These are phyloP conservation scores for Polypterus senegalus DNA, from an alignment of 2,113 vertebrate genomes.

Conservation along the genomic window DNA sequence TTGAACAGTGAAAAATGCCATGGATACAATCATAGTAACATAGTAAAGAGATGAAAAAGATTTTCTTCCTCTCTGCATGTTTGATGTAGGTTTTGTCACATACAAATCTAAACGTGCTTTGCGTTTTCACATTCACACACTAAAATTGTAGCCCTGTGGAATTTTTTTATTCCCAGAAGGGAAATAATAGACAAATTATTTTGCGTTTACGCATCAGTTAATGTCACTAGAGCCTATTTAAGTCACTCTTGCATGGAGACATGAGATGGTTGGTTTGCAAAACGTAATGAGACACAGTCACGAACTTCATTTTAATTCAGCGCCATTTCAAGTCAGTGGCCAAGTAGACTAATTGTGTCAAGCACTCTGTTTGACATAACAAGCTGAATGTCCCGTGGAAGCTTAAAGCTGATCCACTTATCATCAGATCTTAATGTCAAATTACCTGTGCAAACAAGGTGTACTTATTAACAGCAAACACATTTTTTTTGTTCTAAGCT, in stretches of 20 bases:
- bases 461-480: background rate
- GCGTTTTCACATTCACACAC: too few species aligned
- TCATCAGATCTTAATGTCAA: background rate
- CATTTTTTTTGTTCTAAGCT: background rate
- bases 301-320: background rate
- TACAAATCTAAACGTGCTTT: too few species aligned
- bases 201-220: background rate
- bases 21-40: too few species aligned
- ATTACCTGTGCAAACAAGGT: background rate
- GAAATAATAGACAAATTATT: conserved; percentile 2
- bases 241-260: conserved; percentile 2
- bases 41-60: too few species aligned
- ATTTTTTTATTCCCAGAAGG: background rate
- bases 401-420: background rate
- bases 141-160: too few species aligned
- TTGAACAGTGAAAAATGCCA: too few species aligned
- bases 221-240: conserved; percentile 7
- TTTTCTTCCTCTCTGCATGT: too few species aligned
- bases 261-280: conserved; percentile 1
- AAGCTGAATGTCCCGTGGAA: background rate
- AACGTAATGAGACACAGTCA: conserved; percentile 6
- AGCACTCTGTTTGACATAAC: background rate
- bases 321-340: background rate
- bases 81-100: too few species aligned
- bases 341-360: background rate